A percentile compares a stretch with the other conserved stretches of the same genome.
These are phyloP conservation scores for Lepidocyrtinus sp. DNA, from an alignment of 2,888 invertebrate genomes.

Conservation along the genomic window DNA sequence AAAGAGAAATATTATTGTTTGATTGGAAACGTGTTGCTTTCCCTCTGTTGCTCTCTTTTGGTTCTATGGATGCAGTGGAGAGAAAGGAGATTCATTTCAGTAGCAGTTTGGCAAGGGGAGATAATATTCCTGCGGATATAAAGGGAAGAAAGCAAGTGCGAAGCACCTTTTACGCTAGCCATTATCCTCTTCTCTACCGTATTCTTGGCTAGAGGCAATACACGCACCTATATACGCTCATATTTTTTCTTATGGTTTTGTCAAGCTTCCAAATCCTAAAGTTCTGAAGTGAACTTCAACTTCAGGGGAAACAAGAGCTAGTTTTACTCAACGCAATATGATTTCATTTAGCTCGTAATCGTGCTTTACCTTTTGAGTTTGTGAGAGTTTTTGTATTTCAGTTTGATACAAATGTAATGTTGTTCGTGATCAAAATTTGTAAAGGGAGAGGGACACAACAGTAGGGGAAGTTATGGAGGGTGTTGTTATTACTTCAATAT, in stretches of 20 bases:
- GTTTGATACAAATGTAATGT: too few relatives aligned
- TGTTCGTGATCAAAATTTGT: neutral
- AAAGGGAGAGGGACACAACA: neutral
- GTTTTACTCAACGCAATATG: too few relatives aligned
- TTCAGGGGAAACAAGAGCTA: too few relatives aligned
- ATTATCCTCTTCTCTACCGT: too few relatives aligned
- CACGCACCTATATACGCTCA: too few relatives aligned
- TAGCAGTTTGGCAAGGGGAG: neutral
- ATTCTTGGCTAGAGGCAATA: neutral
- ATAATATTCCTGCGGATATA: too few relatives aligned
- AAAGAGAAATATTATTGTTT: neutral
- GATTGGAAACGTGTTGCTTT: neutral
- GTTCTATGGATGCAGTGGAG: neutral
- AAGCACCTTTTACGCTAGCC: neutral
- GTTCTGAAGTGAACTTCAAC: too few relatives aligned
- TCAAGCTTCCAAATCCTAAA: neutral
- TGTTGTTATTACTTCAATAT: neutral
- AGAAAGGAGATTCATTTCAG: neutral
- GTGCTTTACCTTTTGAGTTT: too few relatives aligned
- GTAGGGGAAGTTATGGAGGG: too few relatives aligned
- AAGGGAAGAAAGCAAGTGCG: neutral
- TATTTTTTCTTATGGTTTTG: neutral
- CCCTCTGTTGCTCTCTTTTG: neutral
- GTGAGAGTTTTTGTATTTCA: too few relatives aligned
- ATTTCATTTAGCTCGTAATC: too few relatives aligned